These are phyloP conservation scores for Criorhina ranunculi DNA, from an alignment of 2,888 invertebrate genomes.

Conservation along the genomic window DNA sequence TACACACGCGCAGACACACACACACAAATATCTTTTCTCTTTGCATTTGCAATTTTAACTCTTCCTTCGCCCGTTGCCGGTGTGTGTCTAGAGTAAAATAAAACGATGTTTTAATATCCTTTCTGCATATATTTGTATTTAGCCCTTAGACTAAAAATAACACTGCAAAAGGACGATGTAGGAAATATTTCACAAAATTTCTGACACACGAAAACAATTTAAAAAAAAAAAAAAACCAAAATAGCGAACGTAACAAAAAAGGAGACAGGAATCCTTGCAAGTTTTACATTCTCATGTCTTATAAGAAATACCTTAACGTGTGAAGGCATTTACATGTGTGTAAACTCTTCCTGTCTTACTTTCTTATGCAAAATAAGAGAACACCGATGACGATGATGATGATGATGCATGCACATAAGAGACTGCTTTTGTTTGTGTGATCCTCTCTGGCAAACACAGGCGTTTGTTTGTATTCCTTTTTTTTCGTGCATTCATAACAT, in stretches of 20 bases:
- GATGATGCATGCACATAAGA: conserved; percentile 43
- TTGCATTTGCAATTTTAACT: conserved; percentile 63
- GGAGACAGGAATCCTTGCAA: conserved; percentile 31
- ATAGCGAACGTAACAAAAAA: not conserved
- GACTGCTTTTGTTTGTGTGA: conserved; percentile 25
- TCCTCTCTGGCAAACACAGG: conserved; percentile 19
- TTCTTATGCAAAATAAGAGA: conserved; percentile 24
- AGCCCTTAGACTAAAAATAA: conserved; percentile 52
- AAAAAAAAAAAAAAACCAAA: conserved; percentile 15
- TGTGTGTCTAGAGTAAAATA: conserved; percentile 24
- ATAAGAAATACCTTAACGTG: conserved; percentile 66
- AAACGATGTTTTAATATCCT: conserved; percentile 74
- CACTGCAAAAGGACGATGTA: conserved; percentile 19
- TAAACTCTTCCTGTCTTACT: conserved; percentile 31
- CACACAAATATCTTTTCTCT: conserved; percentile 51
- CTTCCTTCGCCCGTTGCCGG: not conserved
- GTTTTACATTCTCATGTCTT: conserved; percentile 34
- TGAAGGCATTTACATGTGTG: conserved; percentile 61
- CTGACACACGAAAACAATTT: conserved; percentile 63
- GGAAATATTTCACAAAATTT: conserved; percentile 73
- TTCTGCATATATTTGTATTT: conserved; percentile 66
- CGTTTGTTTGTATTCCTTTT: conserved; percentile 58
- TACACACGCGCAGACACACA: not conserved
- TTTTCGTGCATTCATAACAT: conserved; percentile 58
- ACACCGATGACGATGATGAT: not conserved